Evolutionary conservation across 2,888 invertebrate genomes (phyloP).

Genomic region (Aphidius colemani): DNA sequence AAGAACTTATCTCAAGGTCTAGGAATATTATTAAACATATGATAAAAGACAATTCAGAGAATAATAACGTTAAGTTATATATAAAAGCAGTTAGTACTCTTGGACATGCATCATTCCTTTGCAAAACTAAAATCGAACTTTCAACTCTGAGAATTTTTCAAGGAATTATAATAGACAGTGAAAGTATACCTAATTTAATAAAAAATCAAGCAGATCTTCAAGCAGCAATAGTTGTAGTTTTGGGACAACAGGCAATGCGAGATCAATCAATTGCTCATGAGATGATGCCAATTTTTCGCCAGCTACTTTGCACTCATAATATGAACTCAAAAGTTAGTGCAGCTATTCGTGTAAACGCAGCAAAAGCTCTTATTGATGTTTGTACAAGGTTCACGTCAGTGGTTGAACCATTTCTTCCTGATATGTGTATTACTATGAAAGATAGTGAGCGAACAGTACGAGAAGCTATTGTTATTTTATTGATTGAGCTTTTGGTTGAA

Average conservation of each 20-base stretch:
- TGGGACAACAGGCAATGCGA: slow-evolving; percentile 70
- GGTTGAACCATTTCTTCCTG: slow-evolving; percentile 69
- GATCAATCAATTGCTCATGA: slow-evolving; percentile 68
- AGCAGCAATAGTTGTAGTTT: slow-evolving; percentile 60
- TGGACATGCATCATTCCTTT: slow-evolving; percentile 50
- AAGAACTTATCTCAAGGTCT: slow-evolving; percentile 43
- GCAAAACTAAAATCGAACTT: slow-evolving; percentile 42
- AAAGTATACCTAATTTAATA: slow-evolving; percentile 40
- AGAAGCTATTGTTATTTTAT: slow-evolving; percentile 69
- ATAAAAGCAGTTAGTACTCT: slow-evolving; percentile 50
- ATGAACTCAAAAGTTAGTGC: slow-evolving; percentile 51
- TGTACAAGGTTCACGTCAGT: slow-evolving; percentile 74
- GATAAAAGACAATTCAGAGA: slow-evolving; percentile 31
- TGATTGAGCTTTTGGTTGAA: slow-evolving; percentile 73
- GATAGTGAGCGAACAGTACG: slow-evolving; percentile 65
- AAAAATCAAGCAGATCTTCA: slow-evolving; percentile 42
- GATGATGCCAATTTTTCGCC: slow-evolving; percentile 68
- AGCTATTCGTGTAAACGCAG: slow-evolving; percentile 69
- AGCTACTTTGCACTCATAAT: slow-evolving; percentile 62
- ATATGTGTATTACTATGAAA: slow-evolving; percentile 71
- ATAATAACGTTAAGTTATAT: slow-evolving; percentile 35
- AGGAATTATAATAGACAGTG: slow-evolving; percentile 48
- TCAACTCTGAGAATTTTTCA: slow-evolving; percentile 46
- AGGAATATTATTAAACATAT: slow-evolving; percentile 46
- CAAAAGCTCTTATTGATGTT: slow-evolving; percentile 71